Percentiles rank a stretch among this genome's conserved stretches.
Conservation (phyloP, 2,888 invertebrate species). For the Agapostemon virescens region DNA sequence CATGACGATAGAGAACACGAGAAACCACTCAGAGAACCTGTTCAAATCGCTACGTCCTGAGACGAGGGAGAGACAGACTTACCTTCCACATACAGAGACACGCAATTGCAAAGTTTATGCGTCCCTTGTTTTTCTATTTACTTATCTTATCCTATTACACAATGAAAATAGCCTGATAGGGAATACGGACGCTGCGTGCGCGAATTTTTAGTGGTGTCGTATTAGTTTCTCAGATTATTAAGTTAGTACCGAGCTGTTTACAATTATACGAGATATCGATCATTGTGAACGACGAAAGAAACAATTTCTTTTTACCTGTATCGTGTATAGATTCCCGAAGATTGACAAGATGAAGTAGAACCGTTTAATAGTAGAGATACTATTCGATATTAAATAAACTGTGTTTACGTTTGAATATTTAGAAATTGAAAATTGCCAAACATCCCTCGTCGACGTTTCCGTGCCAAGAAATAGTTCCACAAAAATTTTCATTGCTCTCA, state of each 20-base stretch:
- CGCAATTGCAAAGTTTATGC: slow-evolving; percentile 1
- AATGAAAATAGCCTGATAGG: background rate
- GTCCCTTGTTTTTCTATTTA: background rate
- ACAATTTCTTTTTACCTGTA: background rate
- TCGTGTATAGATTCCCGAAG: background rate
- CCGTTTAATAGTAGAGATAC: no score
- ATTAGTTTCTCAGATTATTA: background rate
- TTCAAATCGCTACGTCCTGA: slow-evolving; percentile 44
- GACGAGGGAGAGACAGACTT: slow-evolving; percentile 39
- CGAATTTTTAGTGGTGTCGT: background rate
- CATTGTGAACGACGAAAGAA: background rate
- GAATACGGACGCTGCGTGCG: background rate
- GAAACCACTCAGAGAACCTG: slow-evolving; percentile 66
- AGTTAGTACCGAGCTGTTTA: background rate
- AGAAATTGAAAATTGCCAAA: background rate
- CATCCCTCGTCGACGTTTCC: background rate
- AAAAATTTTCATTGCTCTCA: background rate
- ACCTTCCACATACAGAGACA: slow-evolving; percentile 8
- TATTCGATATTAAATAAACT: no score
- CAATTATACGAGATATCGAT: background rate
- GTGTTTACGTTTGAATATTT: background rate
- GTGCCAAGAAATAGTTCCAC: background rate
- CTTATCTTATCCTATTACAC: background rate
- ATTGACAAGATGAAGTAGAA: background rate
- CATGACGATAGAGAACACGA: slow-evolving; percentile 60